A percentile compares a stretch with the other conserved stretches of the same genome.
Evolutionary conservation across 1,140 invertebrate species (phyloP).

Genomic region (Telenomus remus): DNA sequence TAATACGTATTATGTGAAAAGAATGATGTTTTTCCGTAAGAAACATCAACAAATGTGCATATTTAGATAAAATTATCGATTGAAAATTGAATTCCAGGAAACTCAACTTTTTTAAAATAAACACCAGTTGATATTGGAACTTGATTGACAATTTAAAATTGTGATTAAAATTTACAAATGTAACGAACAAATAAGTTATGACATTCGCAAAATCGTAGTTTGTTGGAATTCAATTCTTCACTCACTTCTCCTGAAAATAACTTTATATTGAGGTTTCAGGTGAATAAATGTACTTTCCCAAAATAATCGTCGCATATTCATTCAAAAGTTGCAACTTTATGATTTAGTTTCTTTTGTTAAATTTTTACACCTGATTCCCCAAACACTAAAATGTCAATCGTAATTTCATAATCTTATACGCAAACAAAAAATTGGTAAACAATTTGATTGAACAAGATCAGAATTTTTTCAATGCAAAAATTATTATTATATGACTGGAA

Average conservation of each 20-base stretch:
- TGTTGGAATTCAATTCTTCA: neutral
- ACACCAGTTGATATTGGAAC: neutral
- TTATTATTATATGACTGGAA: conserved; percentile 16
- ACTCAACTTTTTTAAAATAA: conserved; percentile 2
- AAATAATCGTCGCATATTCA: neutral
- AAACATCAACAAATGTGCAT: conserved; percentile 19
- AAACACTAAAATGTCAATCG: neutral
- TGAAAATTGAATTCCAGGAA: neutral
- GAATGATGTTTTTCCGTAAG: conserved; percentile 28
- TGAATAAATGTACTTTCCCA: conserved; percentile 6
- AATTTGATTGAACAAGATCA: neutral
- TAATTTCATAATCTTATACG: too few relatives aligned
- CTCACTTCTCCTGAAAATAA: conserved; percentile 2
- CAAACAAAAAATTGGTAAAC: too few relatives aligned
- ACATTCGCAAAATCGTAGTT: neutral
- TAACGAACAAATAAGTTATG: neutral
- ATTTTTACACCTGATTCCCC: conserved; percentile 7
- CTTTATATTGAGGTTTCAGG: conserved; percentile 20
- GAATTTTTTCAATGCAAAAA: neutral
- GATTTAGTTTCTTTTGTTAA: neutral
- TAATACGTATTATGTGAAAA: neutral
- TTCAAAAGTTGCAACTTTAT: neutral
- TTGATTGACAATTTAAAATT: neutral
- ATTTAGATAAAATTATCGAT: conserved; percentile 1
- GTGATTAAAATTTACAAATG: neutral